Conservation (phyloP, 1,140 invertebrate species). For the Diplogasteroides magnus region DNA sequence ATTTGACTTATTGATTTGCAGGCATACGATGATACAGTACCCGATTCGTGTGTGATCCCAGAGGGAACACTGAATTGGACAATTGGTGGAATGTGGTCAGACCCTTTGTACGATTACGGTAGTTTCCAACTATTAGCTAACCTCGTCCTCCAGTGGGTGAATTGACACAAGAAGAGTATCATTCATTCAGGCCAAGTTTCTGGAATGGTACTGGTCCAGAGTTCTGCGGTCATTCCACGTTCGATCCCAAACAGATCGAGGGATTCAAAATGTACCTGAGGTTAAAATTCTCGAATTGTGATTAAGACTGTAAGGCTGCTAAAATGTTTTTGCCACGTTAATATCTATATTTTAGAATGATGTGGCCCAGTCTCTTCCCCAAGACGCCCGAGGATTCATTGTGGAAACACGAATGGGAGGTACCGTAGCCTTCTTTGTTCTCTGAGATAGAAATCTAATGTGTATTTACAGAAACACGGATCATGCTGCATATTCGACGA, state of each 20-base stretch:
- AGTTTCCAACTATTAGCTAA: background rate
- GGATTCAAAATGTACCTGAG: background rate
- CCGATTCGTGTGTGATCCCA: conserved; percentile 25
- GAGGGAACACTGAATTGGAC: conserved; percentile 17
- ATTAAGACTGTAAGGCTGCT: no score
- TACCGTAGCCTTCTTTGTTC: no score
- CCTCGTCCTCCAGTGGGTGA: background rate
- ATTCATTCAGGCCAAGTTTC: background rate
- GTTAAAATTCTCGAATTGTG: no score
- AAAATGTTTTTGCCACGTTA: no score
- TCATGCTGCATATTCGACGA: background rate
- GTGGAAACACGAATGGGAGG: background rate
- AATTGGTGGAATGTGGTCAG: conserved; percentile 16
- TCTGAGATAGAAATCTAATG: no score
- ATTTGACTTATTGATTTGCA: no score
- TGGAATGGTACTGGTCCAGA: background rate
- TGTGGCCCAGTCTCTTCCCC: background rate
- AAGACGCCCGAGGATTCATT: background rate
- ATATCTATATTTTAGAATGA: background rate
- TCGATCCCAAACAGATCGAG: background rate
- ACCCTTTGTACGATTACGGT: background rate
- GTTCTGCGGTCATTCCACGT: background rate
- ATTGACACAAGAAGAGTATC: no score
- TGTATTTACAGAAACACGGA: background rate
- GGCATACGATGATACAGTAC: background rate